phyloP scores from a whole-genome alignment of 2,888 invertebrate genomes.

The Arenicola marina region DNA sequence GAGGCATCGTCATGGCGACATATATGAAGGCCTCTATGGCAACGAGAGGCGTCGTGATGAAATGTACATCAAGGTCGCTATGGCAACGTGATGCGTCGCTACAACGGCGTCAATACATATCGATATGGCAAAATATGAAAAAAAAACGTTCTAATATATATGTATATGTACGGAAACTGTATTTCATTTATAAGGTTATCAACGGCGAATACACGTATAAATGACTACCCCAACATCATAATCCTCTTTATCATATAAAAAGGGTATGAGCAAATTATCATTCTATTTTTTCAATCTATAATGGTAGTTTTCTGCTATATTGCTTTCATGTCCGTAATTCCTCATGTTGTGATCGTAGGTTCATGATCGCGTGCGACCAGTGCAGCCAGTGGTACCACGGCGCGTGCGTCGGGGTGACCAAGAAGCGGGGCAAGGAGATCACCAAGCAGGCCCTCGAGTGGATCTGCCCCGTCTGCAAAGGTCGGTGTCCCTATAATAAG shows the following conservation, averaged over 20 bases:
- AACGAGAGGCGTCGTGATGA: too few relatives aligned
- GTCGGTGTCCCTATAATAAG: too few relatives aligned
- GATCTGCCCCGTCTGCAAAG: constrained; percentile 47
- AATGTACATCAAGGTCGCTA: too few relatives aligned
- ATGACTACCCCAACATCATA: too few relatives aligned
- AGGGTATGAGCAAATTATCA: neutral
- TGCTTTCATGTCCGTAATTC: too few relatives aligned
- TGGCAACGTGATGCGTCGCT: neutral
- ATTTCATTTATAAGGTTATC: too few relatives aligned
- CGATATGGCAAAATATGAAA: too few relatives aligned
- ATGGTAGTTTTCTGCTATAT: too few relatives aligned
- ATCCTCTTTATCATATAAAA: neutral
- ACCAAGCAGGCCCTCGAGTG: constrained; percentile 65
- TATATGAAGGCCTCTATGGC: constrained; percentile 67
- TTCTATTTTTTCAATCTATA: neutral
- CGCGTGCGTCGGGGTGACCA: constrained; percentile 94
- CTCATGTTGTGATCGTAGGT: constrained; percentile 63
- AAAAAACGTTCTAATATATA: too few relatives aligned
- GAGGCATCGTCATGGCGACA: neutral
- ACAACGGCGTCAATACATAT: too few relatives aligned
- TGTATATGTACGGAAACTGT: too few relatives aligned
- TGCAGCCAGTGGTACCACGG: constrained; percentile 99
- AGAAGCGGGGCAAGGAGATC: constrained; percentile 77
- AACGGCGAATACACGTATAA: too few relatives aligned
- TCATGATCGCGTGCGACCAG: constrained; percentile 96